Percentiles rank a stretch among this genome's conserved stretches.
phyloP scores from a whole-genome alignment of 2,113 vertebrate genomes.

The Pygoscelis adeliae region DNA sequence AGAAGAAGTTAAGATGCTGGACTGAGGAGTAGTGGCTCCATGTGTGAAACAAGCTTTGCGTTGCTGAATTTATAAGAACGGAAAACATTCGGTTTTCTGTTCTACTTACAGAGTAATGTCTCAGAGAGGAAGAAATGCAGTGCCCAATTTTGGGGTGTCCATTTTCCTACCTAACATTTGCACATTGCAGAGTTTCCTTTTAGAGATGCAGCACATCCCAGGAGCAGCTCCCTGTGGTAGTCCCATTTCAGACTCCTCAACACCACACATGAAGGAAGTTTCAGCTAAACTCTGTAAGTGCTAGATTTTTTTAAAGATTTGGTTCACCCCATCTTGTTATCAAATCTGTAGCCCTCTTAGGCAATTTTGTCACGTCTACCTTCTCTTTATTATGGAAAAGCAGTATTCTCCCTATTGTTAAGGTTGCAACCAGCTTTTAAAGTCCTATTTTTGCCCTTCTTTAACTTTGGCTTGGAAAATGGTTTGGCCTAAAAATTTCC shows the following conservation, averaged over 20 bases:
- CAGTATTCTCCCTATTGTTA: not conserved
- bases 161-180: not conserved
- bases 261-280: not conserved
- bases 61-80: not conserved
- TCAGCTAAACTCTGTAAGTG: not conserved
- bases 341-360: not conserved
- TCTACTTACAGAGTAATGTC: not conserved
- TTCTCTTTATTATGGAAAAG: conserved; percentile 41
- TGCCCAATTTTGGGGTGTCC: not conserved
- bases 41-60: conserved; percentile 38
- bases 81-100: not conserved
- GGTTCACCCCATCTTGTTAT: not conserved
- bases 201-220: not conserved
- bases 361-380: conserved; percentile 12
- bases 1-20: conserved; percentile 12
- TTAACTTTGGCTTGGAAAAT: conserved; percentile 46
- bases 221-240: not conserved
- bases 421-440: conserved; percentile 26
- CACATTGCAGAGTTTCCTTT: not conserved
- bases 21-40: not conserved
- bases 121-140: not conserved
- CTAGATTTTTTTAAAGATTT: not conserved
- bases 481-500: conserved; percentile 53
- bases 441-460: conserved; percentile 44
- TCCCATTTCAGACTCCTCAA: not conserved